These are phyloP conservation scores for Eupeodes latifasciatus DNA, from an alignment of 2,888 invertebrate species.

Conservation along the genomic window DNA sequence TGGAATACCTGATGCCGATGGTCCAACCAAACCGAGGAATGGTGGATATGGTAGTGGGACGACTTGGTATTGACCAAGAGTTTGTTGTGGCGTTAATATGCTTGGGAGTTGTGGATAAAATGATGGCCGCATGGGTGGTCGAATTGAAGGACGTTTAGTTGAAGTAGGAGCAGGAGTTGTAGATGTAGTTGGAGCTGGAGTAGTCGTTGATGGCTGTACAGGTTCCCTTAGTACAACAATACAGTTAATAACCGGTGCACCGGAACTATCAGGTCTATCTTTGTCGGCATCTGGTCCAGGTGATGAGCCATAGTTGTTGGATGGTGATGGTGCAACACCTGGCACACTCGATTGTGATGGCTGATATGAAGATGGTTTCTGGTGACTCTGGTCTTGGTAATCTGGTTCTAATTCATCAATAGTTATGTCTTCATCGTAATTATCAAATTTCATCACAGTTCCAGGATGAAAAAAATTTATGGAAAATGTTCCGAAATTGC, in stretches of 20 bases:
- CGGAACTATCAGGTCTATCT: neutral
- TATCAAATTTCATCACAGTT: neutral
- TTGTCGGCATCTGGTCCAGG: neutral
- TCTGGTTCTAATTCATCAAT: conserved; percentile 20
- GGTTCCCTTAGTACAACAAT: conserved; percentile 60
- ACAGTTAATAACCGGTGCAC: conserved; percentile 58
- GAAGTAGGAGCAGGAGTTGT: neutral
- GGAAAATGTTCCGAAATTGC: conserved; percentile 27
- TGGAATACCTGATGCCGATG: neutral
- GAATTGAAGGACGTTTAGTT: neutral
- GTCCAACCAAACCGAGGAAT: conserved; percentile 20
- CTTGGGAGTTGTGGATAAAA: conserved; percentile 28
- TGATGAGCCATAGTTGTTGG: neutral
- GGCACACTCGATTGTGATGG: neutral
- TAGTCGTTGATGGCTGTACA: neutral
- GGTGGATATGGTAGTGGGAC: conserved; percentile 49
- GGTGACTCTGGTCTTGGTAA: neutral
- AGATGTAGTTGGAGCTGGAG: neutral
- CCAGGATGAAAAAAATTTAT: conserved; percentile 25
- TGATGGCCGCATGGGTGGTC: neutral
- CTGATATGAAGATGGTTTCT: neutral
- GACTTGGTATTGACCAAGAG: conserved; percentile 34
- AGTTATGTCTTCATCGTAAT: conserved; percentile 4
- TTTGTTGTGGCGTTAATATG: neutral
- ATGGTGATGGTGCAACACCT: too few relatives aligned